Conservation (phyloP, 2,888 invertebrate genomes). For the Metalampra italica region DNA sequence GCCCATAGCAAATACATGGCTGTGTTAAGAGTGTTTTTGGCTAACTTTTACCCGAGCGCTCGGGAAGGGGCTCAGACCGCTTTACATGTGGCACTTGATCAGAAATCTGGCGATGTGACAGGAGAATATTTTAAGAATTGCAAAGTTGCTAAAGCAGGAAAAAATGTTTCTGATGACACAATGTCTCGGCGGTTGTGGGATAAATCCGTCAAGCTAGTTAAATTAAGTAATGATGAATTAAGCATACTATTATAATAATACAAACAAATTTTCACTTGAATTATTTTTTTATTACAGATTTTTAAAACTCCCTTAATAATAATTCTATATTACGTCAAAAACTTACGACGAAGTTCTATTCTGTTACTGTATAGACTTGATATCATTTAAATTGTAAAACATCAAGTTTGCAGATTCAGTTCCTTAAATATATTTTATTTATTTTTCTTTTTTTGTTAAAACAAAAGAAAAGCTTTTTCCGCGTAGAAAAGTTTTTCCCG, state of each 20-base stretch:
- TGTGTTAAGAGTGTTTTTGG: not conserved
- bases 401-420: too few relatives aligned
- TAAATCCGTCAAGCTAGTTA: conserved; percentile 81
- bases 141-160: conserved; percentile 74
- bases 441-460: too few relatives aligned
- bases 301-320: too few relatives aligned
- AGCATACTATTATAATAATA: not conserved
- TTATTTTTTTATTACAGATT: too few relatives aligned
- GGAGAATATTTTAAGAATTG: conserved; percentile 71
- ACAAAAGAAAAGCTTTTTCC: too few relatives aligned
- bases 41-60: not conserved
- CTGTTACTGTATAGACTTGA: too few relatives aligned
- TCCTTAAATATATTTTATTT: too few relatives aligned
- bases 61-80: conserved; percentile 19
- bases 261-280: too few relatives aligned
- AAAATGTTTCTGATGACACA: conserved; percentile 78
- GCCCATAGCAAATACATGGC: not conserved
- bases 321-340: too few relatives aligned
- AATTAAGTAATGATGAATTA: conserved; percentile 80
- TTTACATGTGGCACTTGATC: conserved; percentile 20
- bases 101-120: conserved; percentile 19
- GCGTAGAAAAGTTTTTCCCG: too few relatives aligned
- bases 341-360: too few relatives aligned
- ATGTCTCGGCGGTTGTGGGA: conserved; percentile 88
- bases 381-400: too few relatives aligned